Percentiles rank a stretch among this genome's conserved stretches.
Conservation (phyloP, 1,140 invertebrate species). For the Ridgeia piscesae region DNA sequence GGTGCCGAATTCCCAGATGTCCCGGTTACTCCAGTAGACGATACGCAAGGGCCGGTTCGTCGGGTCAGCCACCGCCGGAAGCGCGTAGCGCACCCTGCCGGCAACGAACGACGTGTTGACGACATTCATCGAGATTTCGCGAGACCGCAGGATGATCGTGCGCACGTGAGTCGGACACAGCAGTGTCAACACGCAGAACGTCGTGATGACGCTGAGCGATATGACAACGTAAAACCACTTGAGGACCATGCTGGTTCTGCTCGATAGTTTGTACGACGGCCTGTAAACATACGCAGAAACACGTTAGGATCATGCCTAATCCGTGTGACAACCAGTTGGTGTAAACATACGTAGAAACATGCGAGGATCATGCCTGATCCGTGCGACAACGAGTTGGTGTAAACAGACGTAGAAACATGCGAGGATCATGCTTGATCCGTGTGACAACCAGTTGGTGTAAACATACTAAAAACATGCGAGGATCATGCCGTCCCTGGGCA, state of each 20-base stretch:
- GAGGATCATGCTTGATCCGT: background rate
- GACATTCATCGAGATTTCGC: background rate
- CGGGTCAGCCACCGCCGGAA: background rate
- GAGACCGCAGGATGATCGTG: background rate
- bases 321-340: background rate
- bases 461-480: background rate
- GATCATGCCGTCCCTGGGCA: background rate
- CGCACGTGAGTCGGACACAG: background rate
- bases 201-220: background rate
- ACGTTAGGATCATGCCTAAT: background rate
- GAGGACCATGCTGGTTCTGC: background rate
- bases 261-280: background rate
- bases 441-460: background rate
- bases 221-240: background rate
- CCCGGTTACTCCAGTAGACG: background rate
- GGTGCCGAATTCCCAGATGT: background rate
- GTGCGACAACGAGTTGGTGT: background rate
- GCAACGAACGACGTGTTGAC: background rate
- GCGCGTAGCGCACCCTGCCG: background rate
- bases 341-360: background rate
- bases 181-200: background rate
- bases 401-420: background rate
- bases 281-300: background rate
- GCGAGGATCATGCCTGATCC: background rate
- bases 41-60: background rate